Conservation (phyloP, 2,113 vertebrate genomes). For the Chauna torquata region DNA sequence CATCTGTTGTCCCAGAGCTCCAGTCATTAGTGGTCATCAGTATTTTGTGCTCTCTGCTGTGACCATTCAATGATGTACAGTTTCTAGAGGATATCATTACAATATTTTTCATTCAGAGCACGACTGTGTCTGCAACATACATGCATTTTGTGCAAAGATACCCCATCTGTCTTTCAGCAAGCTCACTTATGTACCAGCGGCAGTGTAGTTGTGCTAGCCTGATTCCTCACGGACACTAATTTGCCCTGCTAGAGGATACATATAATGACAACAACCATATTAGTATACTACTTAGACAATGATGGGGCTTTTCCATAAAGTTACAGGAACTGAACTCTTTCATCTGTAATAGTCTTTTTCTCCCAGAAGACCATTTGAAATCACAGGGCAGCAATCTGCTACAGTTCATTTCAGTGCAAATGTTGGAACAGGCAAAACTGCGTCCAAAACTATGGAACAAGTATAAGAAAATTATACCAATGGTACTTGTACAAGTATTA, state of each 20-base stretch:
- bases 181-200: not conserved
- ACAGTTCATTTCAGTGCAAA: constrained; percentile 36
- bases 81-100: not conserved
- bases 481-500: not conserved
- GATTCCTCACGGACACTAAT: not conserved
- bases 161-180: not conserved
- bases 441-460: not conserved
- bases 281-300: not conserved
- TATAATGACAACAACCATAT: fast-evolving
- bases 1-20: not conserved
- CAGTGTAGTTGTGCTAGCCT: not conserved
- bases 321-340: not conserved
- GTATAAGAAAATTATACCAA: not conserved
- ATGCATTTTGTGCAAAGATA: not conserved
- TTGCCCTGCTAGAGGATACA: not conserved
- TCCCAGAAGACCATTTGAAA: constrained; percentile 20
- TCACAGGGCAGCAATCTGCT: not conserved
- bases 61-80: fast-evolving
- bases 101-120: not conserved
- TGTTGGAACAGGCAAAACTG: constrained; percentile 1
- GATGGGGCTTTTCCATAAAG: not conserved
- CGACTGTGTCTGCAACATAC: not conserved
- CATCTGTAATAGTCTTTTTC: not conserved
- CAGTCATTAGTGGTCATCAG: not conserved
- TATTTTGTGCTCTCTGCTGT: not conserved